Evolutionary conservation across 1,140 invertebrate species (phyloP), one percentile per base, ranked within the genome.

Genomic region (Bombus superbus): DNA sequence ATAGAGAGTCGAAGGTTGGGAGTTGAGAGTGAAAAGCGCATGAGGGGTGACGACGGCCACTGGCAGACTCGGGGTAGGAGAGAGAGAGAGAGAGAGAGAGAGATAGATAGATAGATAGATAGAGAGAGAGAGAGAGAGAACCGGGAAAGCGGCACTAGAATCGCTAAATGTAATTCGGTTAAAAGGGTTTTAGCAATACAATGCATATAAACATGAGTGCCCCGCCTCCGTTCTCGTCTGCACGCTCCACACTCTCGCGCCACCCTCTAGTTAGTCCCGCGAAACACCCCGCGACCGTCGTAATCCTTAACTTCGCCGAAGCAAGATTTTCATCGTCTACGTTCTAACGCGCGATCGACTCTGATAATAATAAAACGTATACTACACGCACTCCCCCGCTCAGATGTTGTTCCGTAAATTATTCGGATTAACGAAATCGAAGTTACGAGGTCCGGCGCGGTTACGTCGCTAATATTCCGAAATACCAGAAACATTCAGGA

Each of bases 111-210:
- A 18, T 15, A 53, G 4, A 53, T 15, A 53, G 18, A 53, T 15
- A 53, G 18, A 53, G 18, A 53, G 47, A 53, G 18, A 53, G 68
- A 66, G 72, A 75, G 71, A 84, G 75, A 83, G 89, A 91, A 76
- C 62, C 87, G 88, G 87, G 90, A 89, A 92, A 93, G 82, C 93
- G 91, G 91, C 90, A 91, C 90, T 94, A 91, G 94, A 94, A 95
- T 95, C 92, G 92, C 94, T 94, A 94, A 95, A 95, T 95, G 94
- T 95, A 95, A 94, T 95, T 95, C 93, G 92, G 94, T 94, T 95
- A 94, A 95, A 95, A 95, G 94, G 94, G 94, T 95, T 95, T 95
- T 95, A 94, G 94, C 93, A 94, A 95, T 95, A 95, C 93, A 95
- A 95, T 95, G 94, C 94, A 94, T 95, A 95, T 94, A 95, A 93